phyloP scores from a whole-genome alignment of 1,140 invertebrate species.

The Scaptodrosophila lebanonensis region DNA sequence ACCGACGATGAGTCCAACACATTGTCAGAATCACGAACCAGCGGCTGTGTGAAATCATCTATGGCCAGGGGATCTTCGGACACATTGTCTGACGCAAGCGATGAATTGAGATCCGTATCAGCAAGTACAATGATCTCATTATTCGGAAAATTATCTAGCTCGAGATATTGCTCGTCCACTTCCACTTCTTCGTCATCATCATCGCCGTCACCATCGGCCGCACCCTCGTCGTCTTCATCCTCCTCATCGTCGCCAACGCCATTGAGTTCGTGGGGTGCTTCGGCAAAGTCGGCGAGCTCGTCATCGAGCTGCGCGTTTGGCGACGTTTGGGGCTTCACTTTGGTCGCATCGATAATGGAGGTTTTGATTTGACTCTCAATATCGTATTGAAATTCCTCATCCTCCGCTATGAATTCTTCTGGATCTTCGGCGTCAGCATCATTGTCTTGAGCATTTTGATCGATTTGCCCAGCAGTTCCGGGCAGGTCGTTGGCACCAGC shows the following conservation, averaged over 20 bases:
- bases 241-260: background rate
- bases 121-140: conserved; percentile 65
- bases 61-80: conserved; percentile 69
- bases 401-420: background rate
- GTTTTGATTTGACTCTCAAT: conserved; percentile 69
- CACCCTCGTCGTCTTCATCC: conserved; percentile 34
- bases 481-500: no score
- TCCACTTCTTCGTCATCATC: conserved; percentile 41
- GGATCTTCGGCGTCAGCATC: no score
- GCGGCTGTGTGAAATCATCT: conserved; percentile 43
- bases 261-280: conserved; percentile 9
- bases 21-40: conserved; percentile 1
- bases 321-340: conserved; percentile 38
- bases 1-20: conserved; percentile 37
- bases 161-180: conserved; percentile 47
- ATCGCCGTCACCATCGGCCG: conserved; percentile 9
- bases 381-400: conserved; percentile 50
- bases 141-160: conserved; percentile 49
- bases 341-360: conserved; percentile 58
- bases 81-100: conserved; percentile 55
- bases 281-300: conserved; percentile 39
- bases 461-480: no score
- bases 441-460: no score
- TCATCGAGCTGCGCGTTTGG: conserved; percentile 38
- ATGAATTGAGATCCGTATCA: conserved; percentile 59